A percentile compares a stretch with the other conserved stretches of the same genome.
Conservation (phyloP, 2,113 vertebrate genomes). For the Serinus canaria region DNA sequence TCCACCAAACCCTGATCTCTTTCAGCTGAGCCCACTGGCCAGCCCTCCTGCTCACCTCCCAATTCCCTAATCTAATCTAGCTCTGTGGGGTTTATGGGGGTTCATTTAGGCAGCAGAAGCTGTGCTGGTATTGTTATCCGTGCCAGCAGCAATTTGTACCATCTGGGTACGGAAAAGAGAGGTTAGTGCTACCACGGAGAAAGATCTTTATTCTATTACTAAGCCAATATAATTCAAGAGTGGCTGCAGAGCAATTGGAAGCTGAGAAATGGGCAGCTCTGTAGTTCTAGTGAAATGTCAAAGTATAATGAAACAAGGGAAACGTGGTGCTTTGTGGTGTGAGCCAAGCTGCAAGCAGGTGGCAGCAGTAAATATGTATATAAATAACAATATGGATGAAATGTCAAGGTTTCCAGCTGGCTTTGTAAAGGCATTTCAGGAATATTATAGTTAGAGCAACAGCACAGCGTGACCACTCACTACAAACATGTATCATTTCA, state of each 20-base stretch:
- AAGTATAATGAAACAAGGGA: slow-evolving; percentile 70
- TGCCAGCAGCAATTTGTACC: slow-evolving; percentile 70
- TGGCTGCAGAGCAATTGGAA: slow-evolving; percentile 68
- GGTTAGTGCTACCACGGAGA: slow-evolving; percentile 28
- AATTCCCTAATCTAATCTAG: slow-evolving; percentile 85
- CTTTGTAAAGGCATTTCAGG: slow-evolving; percentile 64
- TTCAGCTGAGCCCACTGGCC: slow-evolving; percentile 66
- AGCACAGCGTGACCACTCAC: slow-evolving; percentile 32
- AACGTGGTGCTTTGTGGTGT: slow-evolving; percentile 39
- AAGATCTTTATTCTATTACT: slow-evolving; percentile 73
- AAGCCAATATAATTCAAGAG: slow-evolving; percentile 67
- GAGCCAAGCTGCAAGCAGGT: slow-evolving; percentile 72
- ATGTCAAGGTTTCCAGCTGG: slow-evolving; percentile 71
- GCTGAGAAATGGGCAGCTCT: slow-evolving; percentile 63
- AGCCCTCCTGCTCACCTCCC: slow-evolving; percentile 72
- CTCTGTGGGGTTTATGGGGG: slow-evolving; percentile 69
- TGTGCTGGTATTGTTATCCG: slow-evolving; percentile 70
- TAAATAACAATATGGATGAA: slow-evolving; percentile 76
- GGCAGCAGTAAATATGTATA: slow-evolving; percentile 74
- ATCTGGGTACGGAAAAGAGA: slow-evolving; percentile 68
- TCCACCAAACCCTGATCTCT: slow-evolving; percentile 21
- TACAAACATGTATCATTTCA: background rate
- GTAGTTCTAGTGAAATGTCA: slow-evolving; percentile 72
- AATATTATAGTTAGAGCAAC: slow-evolving; percentile 55
- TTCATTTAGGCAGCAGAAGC: slow-evolving; percentile 76